Percentiles rank a stretch among this genome's conserved stretches.
phyloP scores from a whole-genome alignment of 2,888 invertebrate species.

The Flexamia atlantica region DNA sequence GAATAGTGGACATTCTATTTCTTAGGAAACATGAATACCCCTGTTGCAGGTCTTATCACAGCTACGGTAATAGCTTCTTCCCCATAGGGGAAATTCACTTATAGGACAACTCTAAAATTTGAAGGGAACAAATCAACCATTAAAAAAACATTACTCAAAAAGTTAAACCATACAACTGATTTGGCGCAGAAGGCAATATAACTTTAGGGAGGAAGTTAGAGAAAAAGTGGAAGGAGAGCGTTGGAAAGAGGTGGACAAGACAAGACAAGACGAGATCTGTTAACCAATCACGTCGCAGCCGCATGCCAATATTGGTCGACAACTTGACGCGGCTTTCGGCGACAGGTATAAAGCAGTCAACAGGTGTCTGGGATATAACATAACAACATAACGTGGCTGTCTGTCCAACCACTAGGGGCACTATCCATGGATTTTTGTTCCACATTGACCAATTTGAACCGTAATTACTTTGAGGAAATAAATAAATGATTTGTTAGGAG shows the following conservation, averaged over 20 bases:
- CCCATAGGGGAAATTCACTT: no score
- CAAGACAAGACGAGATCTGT: slow-evolving; percentile 33
- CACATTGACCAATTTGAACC: neutral
- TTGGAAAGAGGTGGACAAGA: neutral
- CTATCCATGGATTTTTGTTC: neutral
- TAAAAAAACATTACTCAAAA: no score
- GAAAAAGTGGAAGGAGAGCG: slow-evolving; percentile 2
- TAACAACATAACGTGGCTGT: neutral
- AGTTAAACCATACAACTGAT: neutral
- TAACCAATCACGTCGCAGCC: slow-evolving; percentile 40
- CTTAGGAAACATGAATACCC: no score
- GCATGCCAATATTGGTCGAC: slow-evolving; percentile 39
- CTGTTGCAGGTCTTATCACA: no score
- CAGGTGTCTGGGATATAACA: slow-evolving; percentile 16
- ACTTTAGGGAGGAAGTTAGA: neutral
- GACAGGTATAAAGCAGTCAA: slow-evolving; percentile 30
- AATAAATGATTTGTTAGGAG: no score
- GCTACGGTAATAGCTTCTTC: no score
- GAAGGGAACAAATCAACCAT: neutral
- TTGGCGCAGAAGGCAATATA: neutral
- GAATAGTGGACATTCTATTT: no score
- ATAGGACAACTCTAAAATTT: no score
- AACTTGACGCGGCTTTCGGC: slow-evolving; percentile 41
- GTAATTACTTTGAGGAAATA: no score
- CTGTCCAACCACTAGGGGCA: neutral